Conservation (phyloP, 2,797 vertebrate species). For the Lindbergichthys nudifrons region DNA sequence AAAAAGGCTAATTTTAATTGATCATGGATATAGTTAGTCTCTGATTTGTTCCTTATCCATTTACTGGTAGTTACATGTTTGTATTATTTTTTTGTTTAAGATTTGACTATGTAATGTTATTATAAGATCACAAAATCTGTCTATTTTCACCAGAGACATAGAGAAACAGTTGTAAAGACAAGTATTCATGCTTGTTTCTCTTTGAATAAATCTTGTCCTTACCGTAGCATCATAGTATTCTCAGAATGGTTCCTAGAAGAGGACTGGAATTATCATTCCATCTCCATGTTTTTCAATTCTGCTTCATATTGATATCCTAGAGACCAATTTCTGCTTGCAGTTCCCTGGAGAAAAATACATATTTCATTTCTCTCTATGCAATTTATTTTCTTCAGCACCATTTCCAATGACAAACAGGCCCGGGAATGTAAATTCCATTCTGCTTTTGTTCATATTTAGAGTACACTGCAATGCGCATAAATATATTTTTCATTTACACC, state of each 20-base stretch:
- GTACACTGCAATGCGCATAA: constrained; percentile 8
- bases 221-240: not conserved
- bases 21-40: not conserved
- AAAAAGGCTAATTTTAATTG: not conserved
- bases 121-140: not conserved
- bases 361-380: constrained; percentile 29
- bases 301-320: constrained; percentile 19
- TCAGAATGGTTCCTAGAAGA: not conserved
- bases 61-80: not conserved
- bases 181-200: not conserved
- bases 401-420: constrained; percentile 43
- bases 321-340: constrained; percentile 13
- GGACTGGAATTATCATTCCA: constrained; percentile 6
- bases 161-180: constrained; percentile 8
- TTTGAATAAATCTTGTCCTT: constrained; percentile 2
- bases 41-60: not conserved
- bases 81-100: not conserved
- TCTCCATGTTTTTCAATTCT: constrained; percentile 20
- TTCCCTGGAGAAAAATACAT: constrained; percentile 3
- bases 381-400: constrained; percentile 36
- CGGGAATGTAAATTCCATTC: constrained; percentile 44
- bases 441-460: constrained; percentile 14
- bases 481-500: constrained; percentile 55
- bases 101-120: not conserved
- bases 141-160: constrained; percentile 14